Percentiles rank a stretch among this genome's conserved stretches.
These are phyloP conservation scores for Drosophila saltans DNA, from an alignment of 1,140 invertebrate genomes.

Conservation along the genomic window DNA sequence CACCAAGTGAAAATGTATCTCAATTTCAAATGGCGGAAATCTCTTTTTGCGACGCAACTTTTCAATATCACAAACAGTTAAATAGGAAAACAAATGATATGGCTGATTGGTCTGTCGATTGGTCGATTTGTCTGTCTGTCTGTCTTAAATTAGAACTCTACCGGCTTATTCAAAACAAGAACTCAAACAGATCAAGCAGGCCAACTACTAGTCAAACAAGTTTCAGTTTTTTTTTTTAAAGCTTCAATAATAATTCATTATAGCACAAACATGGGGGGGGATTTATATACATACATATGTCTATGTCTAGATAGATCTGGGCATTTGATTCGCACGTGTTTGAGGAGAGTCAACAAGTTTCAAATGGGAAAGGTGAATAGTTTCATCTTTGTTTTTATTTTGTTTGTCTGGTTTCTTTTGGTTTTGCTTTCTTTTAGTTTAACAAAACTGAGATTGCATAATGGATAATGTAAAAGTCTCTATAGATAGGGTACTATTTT, in stretches of 20 bases:
- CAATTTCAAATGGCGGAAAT: conserved; percentile 48
- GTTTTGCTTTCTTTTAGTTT: conserved; percentile 22
- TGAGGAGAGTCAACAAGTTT: conserved; percentile 12
- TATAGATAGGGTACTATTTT: too few relatives aligned
- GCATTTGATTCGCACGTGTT: conserved; percentile 41
- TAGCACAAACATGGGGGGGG: background rate
- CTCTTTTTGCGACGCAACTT: conserved; percentile 55
- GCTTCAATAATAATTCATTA: conserved; percentile 20
- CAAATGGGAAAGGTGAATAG: conserved; percentile 31
- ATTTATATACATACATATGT: background rate
- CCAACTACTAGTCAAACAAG: conserved; percentile 39
- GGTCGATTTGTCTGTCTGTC: too few relatives aligned
- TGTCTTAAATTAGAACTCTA: conserved; percentile 23
- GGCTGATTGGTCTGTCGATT: conserved; percentile 1
- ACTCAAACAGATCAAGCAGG: conserved; percentile 27
- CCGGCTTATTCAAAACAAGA: conserved; percentile 40
- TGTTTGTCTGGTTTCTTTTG: background rate
- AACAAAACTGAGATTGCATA: too few relatives aligned
- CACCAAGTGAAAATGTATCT: conserved; percentile 49
- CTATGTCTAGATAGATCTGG: conserved; percentile 24
- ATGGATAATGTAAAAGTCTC: too few relatives aligned
- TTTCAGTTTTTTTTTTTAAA: conserved; percentile 19
- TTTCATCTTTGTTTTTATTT: conserved; percentile 28
- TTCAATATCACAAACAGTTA: conserved; percentile 30
- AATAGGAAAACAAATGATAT: conserved; percentile 12